Percentiles rank a stretch among this genome's conserved stretches.
Conservation (phyloP, 2,888 invertebrate genomes). For the Cotesia congregata region DNA sequence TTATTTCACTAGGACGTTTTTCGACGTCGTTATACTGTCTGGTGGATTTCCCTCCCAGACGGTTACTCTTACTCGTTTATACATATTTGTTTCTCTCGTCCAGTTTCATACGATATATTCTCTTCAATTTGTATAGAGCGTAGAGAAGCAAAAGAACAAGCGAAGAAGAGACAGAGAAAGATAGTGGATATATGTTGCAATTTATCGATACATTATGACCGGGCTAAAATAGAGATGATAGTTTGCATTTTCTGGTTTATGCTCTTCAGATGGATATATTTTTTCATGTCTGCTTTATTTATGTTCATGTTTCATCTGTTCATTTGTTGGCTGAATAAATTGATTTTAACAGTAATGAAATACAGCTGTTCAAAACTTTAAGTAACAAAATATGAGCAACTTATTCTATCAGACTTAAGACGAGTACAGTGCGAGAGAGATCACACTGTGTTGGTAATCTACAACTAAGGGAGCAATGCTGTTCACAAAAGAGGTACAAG, state of each 20-base stretch:
- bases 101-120: conserved; percentile 3
- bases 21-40: conserved; percentile 38
- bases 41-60: conserved; percentile 32
- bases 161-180: conserved; percentile 8
- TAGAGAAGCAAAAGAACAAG: not conserved
- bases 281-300: not conserved
- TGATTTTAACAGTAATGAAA: too few species aligned
- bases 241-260: conserved; percentile 25
- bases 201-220: conserved; percentile 41
- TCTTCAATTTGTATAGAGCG: conserved; percentile 21
- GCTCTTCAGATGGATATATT: not conserved
- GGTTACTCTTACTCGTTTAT: not conserved
- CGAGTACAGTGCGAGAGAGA: not conserved
- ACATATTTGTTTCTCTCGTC: not conserved
- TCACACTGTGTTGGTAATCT: conserved; percentile 39
- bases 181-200: conserved; percentile 22
- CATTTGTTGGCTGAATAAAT: not conserved
- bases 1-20: conserved; percentile 36
- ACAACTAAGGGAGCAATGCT: conserved; percentile 26
- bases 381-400: not conserved
- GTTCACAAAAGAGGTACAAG: not conserved
- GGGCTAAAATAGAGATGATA: not conserved
- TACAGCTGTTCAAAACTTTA: not conserved
- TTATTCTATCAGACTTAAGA: not conserved
- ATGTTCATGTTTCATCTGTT: not conserved